Evolutionary conservation across 2,888 invertebrate species (phyloP).

Genomic region (Uloborus plumipes): DNA sequence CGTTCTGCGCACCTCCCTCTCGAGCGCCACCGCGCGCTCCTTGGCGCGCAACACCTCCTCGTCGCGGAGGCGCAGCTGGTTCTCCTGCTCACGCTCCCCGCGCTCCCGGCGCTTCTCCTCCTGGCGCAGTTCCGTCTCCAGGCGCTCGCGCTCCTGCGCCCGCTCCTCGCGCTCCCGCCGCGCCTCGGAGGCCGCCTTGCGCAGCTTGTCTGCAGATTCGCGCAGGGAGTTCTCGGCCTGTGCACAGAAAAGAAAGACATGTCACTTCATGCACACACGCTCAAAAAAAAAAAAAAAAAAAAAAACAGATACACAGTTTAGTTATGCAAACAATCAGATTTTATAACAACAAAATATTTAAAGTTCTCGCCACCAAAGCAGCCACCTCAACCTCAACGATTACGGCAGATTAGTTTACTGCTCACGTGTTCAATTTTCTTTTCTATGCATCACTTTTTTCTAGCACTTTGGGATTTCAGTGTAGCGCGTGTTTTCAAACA

Average conservation of each 20-base stretch:
- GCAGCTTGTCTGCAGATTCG: constrained; percentile 77
- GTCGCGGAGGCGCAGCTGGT: constrained; percentile 72
- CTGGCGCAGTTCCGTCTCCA: constrained; percentile 71
- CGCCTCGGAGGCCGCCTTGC: constrained; percentile 69
- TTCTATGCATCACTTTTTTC: too few relatives aligned
- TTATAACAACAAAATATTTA: too few relatives aligned
- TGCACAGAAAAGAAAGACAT: neutral
- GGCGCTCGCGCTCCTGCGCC: constrained; percentile 75
- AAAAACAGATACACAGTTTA: too few relatives aligned
- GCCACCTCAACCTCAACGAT: too few relatives aligned
- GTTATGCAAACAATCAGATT: too few relatives aligned
- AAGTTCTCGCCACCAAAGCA: too few relatives aligned
- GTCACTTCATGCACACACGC: too few relatives aligned
- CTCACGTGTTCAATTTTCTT: too few relatives aligned
- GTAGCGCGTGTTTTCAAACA: too few relatives aligned
- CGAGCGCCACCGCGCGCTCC: constrained; percentile 67
- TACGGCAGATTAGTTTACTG: too few relatives aligned
- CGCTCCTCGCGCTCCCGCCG: constrained; percentile 77
- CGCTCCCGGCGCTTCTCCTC: constrained; percentile 80
- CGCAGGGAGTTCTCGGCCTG: constrained; percentile 76
- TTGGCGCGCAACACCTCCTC: constrained; percentile 67
- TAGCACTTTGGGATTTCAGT: too few relatives aligned
- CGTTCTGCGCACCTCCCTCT: constrained; percentile 64
- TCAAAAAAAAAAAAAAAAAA: too few relatives aligned
- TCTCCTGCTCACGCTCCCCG: constrained; percentile 79